A percentile compares a stretch with the other conserved stretches of the same genome.
phyloP scores from a whole-genome alignment of 2,797 vertebrate species.

The Lacerta bilineata region DNA sequence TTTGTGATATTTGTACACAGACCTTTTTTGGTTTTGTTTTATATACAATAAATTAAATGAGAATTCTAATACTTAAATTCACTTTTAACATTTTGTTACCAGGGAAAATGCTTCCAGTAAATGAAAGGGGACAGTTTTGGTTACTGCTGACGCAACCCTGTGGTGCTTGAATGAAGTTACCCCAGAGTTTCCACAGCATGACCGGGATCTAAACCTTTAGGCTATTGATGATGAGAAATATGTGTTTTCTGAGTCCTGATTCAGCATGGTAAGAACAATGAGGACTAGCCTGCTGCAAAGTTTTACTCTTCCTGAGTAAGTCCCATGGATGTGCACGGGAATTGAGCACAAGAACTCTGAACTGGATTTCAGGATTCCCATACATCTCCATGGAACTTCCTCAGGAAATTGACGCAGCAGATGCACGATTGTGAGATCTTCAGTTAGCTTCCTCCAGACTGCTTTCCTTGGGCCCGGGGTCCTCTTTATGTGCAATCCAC shows the following conservation, averaged over 20 bases:
- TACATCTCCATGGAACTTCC: conserved; percentile 3
- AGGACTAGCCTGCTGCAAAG: conserved; percentile 26
- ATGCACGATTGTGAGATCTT: background rate
- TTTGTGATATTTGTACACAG: conserved; percentile 97
- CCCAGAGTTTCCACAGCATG: conserved; percentile 38
- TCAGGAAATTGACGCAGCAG: conserved; percentile 11
- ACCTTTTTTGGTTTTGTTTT: conserved; percentile 88
- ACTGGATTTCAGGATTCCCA: conserved; percentile 1
- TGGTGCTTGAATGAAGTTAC: conserved; percentile 48
- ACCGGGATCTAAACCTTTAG: conserved; percentile 42
- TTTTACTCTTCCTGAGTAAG: background rate
- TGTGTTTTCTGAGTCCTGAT: conserved; percentile 46
- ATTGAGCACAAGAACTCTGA: background rate
- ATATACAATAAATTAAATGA: conserved; percentile 75
- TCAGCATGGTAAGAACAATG: conserved; percentile 51
- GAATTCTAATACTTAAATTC: conserved; percentile 57
- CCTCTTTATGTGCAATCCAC: background rate
- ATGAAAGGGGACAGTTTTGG: conserved; percentile 52
- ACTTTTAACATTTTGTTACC: conserved; percentile 78
- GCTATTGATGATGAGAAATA: conserved; percentile 25
- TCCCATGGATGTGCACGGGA: background rate
- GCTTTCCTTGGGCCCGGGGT: background rate
- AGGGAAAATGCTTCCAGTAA: conserved; percentile 72
- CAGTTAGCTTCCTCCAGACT: conserved; percentile 4
- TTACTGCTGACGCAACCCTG: conserved; percentile 47